Conservation (phyloP, 2,888 invertebrate genomes). For the Ectemnius continuus region DNA sequence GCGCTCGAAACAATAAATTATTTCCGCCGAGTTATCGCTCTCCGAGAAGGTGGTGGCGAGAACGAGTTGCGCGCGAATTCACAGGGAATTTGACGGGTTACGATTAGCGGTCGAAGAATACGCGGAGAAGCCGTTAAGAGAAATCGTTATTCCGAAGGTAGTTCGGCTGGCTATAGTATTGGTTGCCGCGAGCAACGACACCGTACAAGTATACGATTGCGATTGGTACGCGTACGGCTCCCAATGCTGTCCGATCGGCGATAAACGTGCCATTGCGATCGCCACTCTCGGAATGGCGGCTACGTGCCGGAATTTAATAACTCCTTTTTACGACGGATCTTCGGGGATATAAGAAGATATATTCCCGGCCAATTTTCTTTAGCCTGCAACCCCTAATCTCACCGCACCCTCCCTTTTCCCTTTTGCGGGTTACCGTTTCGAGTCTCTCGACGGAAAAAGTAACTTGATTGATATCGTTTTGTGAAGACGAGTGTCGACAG, state of each 20-base stretch:
- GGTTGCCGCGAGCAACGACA: conserved; percentile 31
- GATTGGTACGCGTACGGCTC: conserved; percentile 35
- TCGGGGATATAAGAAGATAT: conserved; percentile 11
- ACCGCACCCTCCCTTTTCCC: not conserved
- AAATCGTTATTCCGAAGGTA: conserved; percentile 19
- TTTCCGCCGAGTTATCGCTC: too few relatives aligned
- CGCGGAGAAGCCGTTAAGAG: not conserved
- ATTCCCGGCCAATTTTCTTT: not conserved
- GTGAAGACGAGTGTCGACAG: too few relatives aligned
- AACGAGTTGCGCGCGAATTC: too few relatives aligned
- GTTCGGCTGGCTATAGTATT: conserved; percentile 33
- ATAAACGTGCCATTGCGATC: conserved; percentile 27
- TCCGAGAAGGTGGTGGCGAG: too few relatives aligned
- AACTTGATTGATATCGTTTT: too few relatives aligned
- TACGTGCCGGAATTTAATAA: conserved; percentile 57
- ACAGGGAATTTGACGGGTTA: too few relatives aligned
- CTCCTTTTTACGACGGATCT: conserved; percentile 16
- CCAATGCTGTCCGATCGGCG: conserved; percentile 41
- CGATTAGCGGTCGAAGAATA: too few relatives aligned
- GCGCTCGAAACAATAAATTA: conserved; percentile 26
- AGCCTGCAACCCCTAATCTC: not conserved
- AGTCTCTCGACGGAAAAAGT: too few relatives aligned
- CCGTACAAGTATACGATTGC: conserved; percentile 38
- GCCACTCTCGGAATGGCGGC: conserved; percentile 6
- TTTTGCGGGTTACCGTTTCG: too few relatives aligned